Evolutionary conservation across 2,888 invertebrate species (phyloP), one percentile per base, ranked within the genome.

Genomic region (Eutolmus rufibarbis): DNA sequence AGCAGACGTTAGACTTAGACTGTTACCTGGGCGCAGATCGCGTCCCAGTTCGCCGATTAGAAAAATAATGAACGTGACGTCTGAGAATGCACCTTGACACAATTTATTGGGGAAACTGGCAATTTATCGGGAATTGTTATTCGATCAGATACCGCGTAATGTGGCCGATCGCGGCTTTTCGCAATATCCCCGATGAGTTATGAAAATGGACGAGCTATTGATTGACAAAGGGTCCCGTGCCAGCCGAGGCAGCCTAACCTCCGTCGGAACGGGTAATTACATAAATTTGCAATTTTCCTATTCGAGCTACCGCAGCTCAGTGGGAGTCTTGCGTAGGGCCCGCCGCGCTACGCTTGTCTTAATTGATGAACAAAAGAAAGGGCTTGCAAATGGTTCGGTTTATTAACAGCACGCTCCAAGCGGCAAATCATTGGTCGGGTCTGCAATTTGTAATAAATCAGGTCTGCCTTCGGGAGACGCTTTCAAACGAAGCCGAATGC

Each of bases 41-140:
- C 85, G 85, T 85, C 85, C 85, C 74, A 74, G 85, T 85, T 85
- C 28, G 74, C 14, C 40, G 51, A 85, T 85, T 85, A 74, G 31
- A 85, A 85, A 85, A 74, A 51, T 85, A 57, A 85, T 74, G 85
- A 85, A 85, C 74, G 85, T 85, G 85, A 74, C 23, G 85, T 85
- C 85, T 85, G 85, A 85, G 85, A 85, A 85, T 85, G 85, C 85
- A 85, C 85, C 85, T 85, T 85, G 85, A 85, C 85, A 85, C 85
- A 85, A 85, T 85, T 85, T 85, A 85, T 85, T 85, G 46, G 74
- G 85, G 85, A 85, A 85, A 57, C 57, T 57, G 82, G 82, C 82
- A 66, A 82, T 82, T 82, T 82, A 82, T 82, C 82, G 82, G 16
- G 56, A 56, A 82, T 82, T 82, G 82, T 82, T 57, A 46, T 82